These are phyloP conservation scores for Zaprionus africanus DNA, from an alignment of 1,140 invertebrate genomes.

Conservation along the genomic window DNA sequence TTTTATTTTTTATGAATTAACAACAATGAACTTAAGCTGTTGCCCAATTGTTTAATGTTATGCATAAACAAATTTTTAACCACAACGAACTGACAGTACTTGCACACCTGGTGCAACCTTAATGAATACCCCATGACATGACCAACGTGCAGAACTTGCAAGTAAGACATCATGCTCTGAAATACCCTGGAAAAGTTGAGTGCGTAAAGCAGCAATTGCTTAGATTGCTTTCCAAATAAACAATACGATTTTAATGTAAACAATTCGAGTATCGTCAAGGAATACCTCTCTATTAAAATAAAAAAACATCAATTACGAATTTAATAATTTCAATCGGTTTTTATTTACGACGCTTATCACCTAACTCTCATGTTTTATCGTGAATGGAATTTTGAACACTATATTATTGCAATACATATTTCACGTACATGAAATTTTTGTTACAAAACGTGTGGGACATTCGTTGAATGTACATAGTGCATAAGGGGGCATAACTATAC, in stretches of 20 bases:
- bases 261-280: background rate
- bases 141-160: background rate
- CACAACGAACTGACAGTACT: background rate
- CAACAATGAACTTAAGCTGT: background rate
- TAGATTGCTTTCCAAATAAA: background rate
- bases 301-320: background rate
- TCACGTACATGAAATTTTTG: slow-evolving; percentile 53
- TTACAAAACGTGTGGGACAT: slow-evolving; percentile 52
- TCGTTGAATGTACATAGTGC: slow-evolving; percentile 71
- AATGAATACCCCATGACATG: background rate
- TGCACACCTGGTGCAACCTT: background rate
- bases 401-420: slow-evolving; percentile 46
- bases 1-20: background rate
- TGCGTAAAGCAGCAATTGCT: background rate
- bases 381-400: slow-evolving; percentile 68
- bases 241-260: background rate
- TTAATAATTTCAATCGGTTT: slow-evolving; percentile 27
- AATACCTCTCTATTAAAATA: background rate
- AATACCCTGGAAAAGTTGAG: background rate
- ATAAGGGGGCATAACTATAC: slow-evolving; percentile 50
- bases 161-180: background rate
- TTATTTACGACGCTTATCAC: slow-evolving; percentile 55
- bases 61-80: background rate
- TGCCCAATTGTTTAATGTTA: background rate
- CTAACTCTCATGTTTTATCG: slow-evolving; percentile 58